These are phyloP conservation scores for Onychomys torridus DNA, from an alignment of 2,797 vertebrate genomes.

Conservation along the genomic window DNA sequence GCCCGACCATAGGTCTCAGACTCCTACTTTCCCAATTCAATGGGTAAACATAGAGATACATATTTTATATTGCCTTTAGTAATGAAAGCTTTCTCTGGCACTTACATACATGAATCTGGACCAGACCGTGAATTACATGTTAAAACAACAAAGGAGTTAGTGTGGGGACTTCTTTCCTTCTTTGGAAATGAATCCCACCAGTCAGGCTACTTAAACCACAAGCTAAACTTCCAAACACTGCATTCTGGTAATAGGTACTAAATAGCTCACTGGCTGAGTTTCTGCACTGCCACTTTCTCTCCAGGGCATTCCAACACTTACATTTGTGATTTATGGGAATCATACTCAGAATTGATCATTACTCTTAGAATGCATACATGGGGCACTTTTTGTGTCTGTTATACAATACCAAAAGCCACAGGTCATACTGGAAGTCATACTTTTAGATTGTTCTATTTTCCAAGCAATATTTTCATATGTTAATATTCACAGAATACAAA, in stretches of 20 bases:
- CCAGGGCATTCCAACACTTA: background rate
- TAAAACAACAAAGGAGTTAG: conserved; percentile 53
- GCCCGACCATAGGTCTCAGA: background rate
- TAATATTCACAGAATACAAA: background rate
- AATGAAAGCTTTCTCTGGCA: background rate
- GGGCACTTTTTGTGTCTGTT: background rate
- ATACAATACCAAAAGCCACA: background rate
- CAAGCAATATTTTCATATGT: background rate
- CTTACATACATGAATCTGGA: background rate
- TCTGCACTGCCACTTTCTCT: background rate
- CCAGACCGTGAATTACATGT: conserved; percentile 21
- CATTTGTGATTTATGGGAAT: conserved; percentile 18
- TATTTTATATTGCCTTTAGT: conserved; percentile 3
- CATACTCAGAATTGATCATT: background rate
- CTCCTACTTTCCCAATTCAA: background rate
- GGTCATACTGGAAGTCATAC: background rate
- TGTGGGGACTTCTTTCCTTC: conserved; percentile 29
- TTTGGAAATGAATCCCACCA: conserved; percentile 59
- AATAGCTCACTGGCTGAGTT: conserved; percentile 57
- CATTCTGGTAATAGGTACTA: conserved; percentile 29
- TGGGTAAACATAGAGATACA: background rate
- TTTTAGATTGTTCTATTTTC: background rate
- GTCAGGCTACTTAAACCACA: conserved; percentile 41
- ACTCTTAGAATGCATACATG: background rate
- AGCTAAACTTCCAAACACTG: conserved; percentile 54